Conservation (phyloP, 2,888 invertebrate species). For the Watsonalla binaria region DNA sequence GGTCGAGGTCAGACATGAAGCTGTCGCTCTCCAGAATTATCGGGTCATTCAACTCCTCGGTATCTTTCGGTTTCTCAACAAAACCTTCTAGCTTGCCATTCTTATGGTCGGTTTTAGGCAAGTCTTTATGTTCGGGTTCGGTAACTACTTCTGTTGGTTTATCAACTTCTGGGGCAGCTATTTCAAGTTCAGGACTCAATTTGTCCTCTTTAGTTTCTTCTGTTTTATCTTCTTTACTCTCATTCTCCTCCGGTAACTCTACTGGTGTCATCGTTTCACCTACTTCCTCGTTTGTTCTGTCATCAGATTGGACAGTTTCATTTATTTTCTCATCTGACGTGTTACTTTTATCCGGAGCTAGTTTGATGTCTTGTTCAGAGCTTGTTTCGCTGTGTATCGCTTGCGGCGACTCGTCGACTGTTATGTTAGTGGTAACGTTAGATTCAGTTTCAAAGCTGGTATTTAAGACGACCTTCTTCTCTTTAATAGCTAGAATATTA, state of each 20-base stretch:
- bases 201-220: slow-evolving; percentile 50
- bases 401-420: slow-evolving; percentile 56
- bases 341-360: slow-evolving; percentile 52
- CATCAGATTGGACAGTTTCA: slow-evolving; percentile 49
- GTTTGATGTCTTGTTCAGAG: slow-evolving; percentile 54
- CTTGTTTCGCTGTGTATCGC: slow-evolving; percentile 50
- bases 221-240: slow-evolving; percentile 40
- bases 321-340: slow-evolving; percentile 54
- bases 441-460: slow-evolving; percentile 77
- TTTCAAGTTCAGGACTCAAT: slow-evolving; percentile 34
- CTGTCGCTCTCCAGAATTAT: slow-evolving; percentile 68
- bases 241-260: slow-evolving; percentile 53
- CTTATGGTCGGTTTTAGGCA: slow-evolving; percentile 40
- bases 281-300: slow-evolving; percentile 40
- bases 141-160: slow-evolving; percentile 34
- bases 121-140: slow-evolving; percentile 47
- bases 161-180: slow-evolving; percentile 31
- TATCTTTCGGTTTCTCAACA: slow-evolving; percentile 55
- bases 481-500: slow-evolving; percentile 84
- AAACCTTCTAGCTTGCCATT: slow-evolving; percentile 43
- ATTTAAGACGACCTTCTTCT: slow-evolving; percentile 82
- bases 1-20: slow-evolving; percentile 76
- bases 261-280: slow-evolving; percentile 36
- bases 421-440: slow-evolving; percentile 68
- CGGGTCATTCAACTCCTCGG: slow-evolving; percentile 54